A percentile compares a stretch with the other conserved stretches of the same genome.
These are phyloP conservation scores for Drosophila quinaria DNA, from an alignment of 2,888 invertebrate genomes.

Conservation along the genomic window DNA sequence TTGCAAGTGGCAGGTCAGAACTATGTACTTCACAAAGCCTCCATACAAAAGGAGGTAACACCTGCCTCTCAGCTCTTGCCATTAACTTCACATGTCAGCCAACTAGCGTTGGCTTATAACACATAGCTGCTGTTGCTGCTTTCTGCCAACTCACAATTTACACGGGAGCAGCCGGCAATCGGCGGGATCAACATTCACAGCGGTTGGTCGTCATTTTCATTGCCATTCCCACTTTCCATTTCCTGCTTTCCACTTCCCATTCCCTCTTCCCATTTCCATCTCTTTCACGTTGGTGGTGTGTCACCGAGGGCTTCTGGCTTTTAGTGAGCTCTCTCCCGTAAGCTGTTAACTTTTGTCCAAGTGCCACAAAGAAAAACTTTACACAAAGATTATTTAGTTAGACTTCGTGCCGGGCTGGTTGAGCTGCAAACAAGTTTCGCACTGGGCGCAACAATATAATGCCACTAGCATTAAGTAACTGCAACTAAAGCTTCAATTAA, in stretches of 20 bases:
- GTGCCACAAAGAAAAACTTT: conserved; percentile 63
- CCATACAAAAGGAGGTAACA: conserved; percentile 9
- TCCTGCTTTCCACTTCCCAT: background rate
- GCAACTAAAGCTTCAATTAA: conserved; percentile 18
- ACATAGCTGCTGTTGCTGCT: conserved; percentile 6
- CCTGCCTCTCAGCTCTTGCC: conserved; percentile 9
- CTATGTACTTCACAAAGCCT: conserved; percentile 2
- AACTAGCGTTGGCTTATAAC: conserved; percentile 27
- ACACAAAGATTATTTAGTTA: conserved; percentile 68
- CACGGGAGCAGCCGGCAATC: conserved; percentile 35
- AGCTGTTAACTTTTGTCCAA: conserved; percentile 44
- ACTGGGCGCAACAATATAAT: conserved; percentile 14
- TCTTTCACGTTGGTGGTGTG: background rate
- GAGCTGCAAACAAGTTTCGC: conserved; percentile 31
- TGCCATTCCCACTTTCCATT: conserved; percentile 5
- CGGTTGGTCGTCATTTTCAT: conserved; percentile 19
- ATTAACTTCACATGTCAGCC: conserved; percentile 28
- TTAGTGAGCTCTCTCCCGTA: conserved; percentile 4
- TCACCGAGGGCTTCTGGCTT: background rate
- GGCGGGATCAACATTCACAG: conserved; percentile 37
- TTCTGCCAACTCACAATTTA: conserved; percentile 26
- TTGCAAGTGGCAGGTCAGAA: conserved; percentile 14
- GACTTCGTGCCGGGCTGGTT: conserved; percentile 15
- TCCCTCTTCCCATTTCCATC: background rate
- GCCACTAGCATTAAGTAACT: conserved; percentile 29